Base-by-base conservation (phyloP, 2,113 vertebrate species). In the Rhizomys pruinosus region DNA sequence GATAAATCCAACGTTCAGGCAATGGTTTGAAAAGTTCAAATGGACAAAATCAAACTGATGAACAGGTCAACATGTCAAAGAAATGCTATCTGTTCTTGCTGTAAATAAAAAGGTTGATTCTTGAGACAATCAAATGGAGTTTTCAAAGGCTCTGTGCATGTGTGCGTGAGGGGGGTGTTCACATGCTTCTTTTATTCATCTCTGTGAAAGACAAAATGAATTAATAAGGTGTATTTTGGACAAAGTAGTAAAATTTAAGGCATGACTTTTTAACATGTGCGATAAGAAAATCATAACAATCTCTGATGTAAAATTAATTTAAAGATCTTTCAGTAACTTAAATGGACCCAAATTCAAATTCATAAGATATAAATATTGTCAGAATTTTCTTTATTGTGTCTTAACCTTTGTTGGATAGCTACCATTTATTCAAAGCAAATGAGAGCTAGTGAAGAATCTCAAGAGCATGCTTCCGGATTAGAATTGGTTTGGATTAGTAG, bases 11-110 rank as follows among this genome's bases (percentile, higher is more conserved):
- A 95, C 87, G 78, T 88, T 52, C 22, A 90, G n/a, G 69, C 68
- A 81, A 79, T 17, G 27, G 39, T 68, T 90, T 80, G 85, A 89
- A 92, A 90, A 96, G 52, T 85, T 95, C 80, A 92, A 73, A 94
- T 95, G 73, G 42, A 91, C 47, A 94, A 84, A 95, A 87, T 78
- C 32, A 66, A 96, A 94, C 57, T 71, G 32, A 23, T 88, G 61
- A 92, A 88, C 6, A 80, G 47, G 77, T 89, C 59, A 87, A 74
- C 22, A 76, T 86, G 79, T 90, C 92, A 95, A 91, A 93, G 79
- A 66, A 96, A 90, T 79, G n/a, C 12, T 91, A 85, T 87, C 73
- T 86, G 7, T 91, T 68, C 78, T 34, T 84, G 39, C 52, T 61
- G 52, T 88, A 90, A 93, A 82, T 57, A 92, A 66, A 44, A 94